Percentiles rank a stretch among this genome's conserved stretches.
Evolutionary conservation across 1,140 invertebrate genomes (phyloP).

Genomic region (Drosophila virilis): DNA sequence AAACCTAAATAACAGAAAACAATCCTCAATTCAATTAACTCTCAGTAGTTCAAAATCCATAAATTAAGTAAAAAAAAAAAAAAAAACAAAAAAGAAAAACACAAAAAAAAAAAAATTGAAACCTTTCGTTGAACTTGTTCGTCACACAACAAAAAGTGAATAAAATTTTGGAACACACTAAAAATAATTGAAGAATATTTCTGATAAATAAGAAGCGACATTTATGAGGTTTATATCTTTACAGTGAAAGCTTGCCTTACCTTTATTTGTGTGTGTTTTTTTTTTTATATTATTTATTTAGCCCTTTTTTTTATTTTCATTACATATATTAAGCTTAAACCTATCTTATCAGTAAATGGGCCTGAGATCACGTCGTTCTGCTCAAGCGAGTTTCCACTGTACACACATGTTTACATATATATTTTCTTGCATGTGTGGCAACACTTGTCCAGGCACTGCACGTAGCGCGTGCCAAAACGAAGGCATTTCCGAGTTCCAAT

Average conservation of each 20-base stretch:
- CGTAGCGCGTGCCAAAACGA: slow-evolving; percentile 18
- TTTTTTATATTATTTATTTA: background rate
- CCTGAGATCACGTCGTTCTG: too few species aligned
- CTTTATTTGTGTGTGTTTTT: too few species aligned
- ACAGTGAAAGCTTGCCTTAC: background rate
- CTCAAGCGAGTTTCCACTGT: background rate
- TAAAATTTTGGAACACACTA: slow-evolving; percentile 27
- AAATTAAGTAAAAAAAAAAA: slow-evolving; percentile 15
- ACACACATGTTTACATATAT: background rate
- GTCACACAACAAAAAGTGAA: slow-evolving; percentile 19
- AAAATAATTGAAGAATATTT: slow-evolving; percentile 25
- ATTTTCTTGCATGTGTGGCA: background rate
- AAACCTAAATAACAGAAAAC: slow-evolving; percentile 14
- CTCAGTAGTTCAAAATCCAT: slow-evolving; percentile 28
- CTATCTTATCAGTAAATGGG: too few species aligned
- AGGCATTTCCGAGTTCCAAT: slow-evolving; percentile 43
- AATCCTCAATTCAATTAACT: slow-evolving; percentile 43
- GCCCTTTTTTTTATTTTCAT: background rate
- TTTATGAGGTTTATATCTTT: slow-evolving; percentile 13
- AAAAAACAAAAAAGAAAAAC: background rate
- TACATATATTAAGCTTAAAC: too few species aligned
- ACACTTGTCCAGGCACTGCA: slow-evolving; percentile 15
- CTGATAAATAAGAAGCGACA: slow-evolving; percentile 36
- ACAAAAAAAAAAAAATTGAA: slow-evolving; percentile 3
- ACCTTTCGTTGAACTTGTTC: slow-evolving; percentile 41